A percentile compares a stretch with the other conserved stretches of the same genome.
Evolutionary conservation across 2,797 vertebrate genomes (phyloP).

Genomic region (Ara ararauna): DNA sequence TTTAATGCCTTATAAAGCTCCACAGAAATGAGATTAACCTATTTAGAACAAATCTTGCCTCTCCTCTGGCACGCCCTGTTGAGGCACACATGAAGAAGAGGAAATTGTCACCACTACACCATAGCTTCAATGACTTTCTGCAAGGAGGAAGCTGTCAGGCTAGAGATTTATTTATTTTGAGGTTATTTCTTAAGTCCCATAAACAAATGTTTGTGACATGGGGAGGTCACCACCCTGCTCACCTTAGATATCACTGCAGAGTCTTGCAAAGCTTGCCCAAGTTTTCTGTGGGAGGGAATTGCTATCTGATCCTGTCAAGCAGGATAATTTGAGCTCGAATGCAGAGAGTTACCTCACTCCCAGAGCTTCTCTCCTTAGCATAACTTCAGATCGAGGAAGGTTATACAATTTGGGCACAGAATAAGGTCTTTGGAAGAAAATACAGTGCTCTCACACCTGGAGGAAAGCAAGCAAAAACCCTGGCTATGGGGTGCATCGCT

Average conservation of each 20-base stretch:
- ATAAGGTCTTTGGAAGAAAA: not conserved
- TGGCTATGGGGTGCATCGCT: rapidly evolving
- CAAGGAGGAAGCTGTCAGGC: not conserved
- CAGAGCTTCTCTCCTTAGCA: not conserved
- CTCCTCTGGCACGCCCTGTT: conserved; percentile 2
- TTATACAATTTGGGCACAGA: not conserved
- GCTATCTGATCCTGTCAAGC: not conserved
- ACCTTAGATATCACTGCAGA: not conserved
- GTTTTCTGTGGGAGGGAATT: not conserved
- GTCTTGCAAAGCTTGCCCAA: not conserved
- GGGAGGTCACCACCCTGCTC: not conserved
- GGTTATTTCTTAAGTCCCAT: not conserved
- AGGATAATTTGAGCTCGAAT: not conserved
- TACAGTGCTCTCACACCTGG: not conserved
- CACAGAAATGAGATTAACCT: conserved; percentile 32
- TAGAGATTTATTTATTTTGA: not conserved
- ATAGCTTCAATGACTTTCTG: not conserved
- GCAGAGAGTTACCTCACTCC: not conserved
- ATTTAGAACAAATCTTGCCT: not conserved
- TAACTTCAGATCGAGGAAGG: not conserved
- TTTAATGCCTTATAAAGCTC: conserved; percentile 23
- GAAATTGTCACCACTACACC: not conserved
- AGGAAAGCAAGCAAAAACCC: not conserved
- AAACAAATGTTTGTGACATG: not conserved
- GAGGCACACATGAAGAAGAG: not conserved